Evolutionary conservation across 2,888 invertebrate genomes (phyloP), one percentile per base, ranked within the genome.

Genomic region (Esperia sulphurella): DNA sequence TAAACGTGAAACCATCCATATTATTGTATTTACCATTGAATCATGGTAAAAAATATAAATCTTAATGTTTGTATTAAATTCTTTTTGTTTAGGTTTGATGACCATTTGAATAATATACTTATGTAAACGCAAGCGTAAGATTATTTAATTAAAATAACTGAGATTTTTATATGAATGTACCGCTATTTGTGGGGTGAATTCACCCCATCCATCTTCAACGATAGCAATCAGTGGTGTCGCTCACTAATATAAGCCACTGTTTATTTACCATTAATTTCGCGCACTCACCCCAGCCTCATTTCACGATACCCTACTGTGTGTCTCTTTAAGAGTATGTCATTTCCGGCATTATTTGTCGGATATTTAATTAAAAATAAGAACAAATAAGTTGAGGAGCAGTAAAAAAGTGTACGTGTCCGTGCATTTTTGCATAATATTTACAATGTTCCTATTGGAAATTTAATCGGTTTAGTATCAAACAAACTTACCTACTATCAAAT

Each of bases 221-320:
- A 71, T 71, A 64, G 65, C 65, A 68, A 73, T 73, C 71, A 63
- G 62, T 61, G 61, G 62, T 61, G 61, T 58, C 48, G 56, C 57
- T 59, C 60, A 65, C 67, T 67, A 64, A 35, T 35, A 35, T 56
- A 61, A 67, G 58, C 58, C 61, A 57, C 57, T 70, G 69, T 65
- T 68, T 71, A 64, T 65, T 66, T 70, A 58, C 59, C 59, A 71
- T 71, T 68, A 64, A 64, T 68, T 65, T 59, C 41, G n/a, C 21
- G 52, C 45, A 42, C 46, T 28, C 45, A 51, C 50, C 57, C 21
- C 50, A 40, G 39, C 46, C 33, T 43, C 52, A 51, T 54, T 47
- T 45, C 50, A 48, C 54, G 57, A n/a, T n/a, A n/a, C n/a, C 52
- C 42, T 29, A 41, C n/a, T n/a, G 31, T 21, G 41, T 39, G 40